Evolutionary conservation across 2,888 invertebrate species (phyloP), one percentile per base, ranked within the genome.

Genomic region (Calameuta pallipes): DNA sequence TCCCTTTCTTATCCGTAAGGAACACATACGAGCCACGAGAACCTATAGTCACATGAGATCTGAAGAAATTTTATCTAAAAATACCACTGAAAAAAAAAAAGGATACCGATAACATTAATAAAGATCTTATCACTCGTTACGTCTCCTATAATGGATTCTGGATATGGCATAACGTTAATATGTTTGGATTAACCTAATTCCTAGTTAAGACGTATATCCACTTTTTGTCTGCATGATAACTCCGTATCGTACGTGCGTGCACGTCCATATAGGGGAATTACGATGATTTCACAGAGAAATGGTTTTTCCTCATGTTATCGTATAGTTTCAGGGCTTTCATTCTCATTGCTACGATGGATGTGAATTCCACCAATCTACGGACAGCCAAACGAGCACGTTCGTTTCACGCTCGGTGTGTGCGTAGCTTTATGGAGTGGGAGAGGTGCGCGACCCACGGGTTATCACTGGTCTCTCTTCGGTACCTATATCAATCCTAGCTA

Each of bases 401-500:
- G 56, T 9, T 56, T 56, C 56, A 23, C 71, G 15, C 71, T 71
- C 71, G 71, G 75, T 79, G 80, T 81, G 79, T 71, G 79, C 77
- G 74, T 82, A 76, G 81, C 76, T 83, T 81, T 82, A 34, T 31
- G 85, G 86, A 86, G 89, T 86, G 89, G 88, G 89, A 88, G 89
- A 89, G 88, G 88, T 88, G 89, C 86, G 88, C 86, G 89, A 90
- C 90, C 90, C 85, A 79, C 75, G 85, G 90, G 89, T 90, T 91
- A 91, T 91, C 90, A 84, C 81, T 81, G 83, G 84, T 80, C 83
- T 86, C 86, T 85, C 86, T 85, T 85, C 81, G 78, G 82, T 87
- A 88, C 88, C 88, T 87, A 88, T 86, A 88, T 87, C 84, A 85
- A 85, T 88, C 83, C 85, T 83, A 86, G 86, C 85, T 85, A 69